Evolutionary conservation across 2,113 vertebrate genomes (phyloP).

Genomic region (Diglossa brunneiventris): DNA sequence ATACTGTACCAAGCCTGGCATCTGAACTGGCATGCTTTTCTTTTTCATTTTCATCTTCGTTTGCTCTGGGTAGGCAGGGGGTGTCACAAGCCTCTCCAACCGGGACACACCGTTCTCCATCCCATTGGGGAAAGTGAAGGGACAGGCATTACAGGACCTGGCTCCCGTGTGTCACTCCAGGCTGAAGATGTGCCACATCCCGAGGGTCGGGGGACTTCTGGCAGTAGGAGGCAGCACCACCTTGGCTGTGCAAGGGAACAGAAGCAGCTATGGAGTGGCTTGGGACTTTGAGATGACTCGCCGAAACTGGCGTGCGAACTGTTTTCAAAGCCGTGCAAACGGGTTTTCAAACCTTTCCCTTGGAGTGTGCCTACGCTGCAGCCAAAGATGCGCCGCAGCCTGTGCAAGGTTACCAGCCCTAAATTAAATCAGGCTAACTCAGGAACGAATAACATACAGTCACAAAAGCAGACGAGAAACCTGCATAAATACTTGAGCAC

Average conservation of each 20-base stretch:
- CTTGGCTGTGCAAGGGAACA: slow-evolving; percentile 43
- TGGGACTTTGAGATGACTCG: neutral
- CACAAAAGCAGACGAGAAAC: neutral
- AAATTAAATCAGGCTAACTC: neutral
- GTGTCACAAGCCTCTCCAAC: neutral
- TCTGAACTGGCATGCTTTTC: neutral
- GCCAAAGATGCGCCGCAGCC: neutral
- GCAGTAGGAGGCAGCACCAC: slow-evolving; percentile 66
- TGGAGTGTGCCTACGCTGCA: neutral
- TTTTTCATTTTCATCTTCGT: neutral
- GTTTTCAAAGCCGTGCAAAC: neutral
- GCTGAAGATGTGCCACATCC: neutral
- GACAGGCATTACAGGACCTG: neutral
- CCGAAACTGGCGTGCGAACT: neutral
- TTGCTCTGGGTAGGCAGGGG: neutral
- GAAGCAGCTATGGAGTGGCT: neutral
- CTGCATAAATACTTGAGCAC: neutral
- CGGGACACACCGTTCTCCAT: neutral
- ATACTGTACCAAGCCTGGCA: neutral
- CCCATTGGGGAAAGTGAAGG: neutral
- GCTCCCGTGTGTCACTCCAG: neutral
- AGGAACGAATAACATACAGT: accelerated
- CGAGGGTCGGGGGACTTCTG: slow-evolving; percentile 25
- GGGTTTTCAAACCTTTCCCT: neutral
- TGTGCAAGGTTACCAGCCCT: neutral